phyloP scores from a whole-genome alignment of 2,797 vertebrate genomes.

The Oreonectes daqikongensis region DNA sequence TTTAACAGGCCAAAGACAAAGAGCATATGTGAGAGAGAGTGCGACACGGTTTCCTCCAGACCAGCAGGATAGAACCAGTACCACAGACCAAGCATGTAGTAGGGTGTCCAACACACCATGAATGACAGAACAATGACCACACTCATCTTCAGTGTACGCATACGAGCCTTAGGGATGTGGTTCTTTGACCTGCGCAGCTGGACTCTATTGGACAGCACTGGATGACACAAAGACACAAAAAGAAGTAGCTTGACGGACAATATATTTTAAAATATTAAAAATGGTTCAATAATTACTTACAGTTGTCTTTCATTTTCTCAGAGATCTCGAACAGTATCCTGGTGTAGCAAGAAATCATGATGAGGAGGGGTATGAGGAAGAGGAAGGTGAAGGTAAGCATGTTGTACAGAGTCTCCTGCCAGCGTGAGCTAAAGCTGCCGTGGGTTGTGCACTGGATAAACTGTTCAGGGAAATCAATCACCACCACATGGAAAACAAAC shows the following conservation, averaged over 20 bases:
- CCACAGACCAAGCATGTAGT: slow-evolving; percentile 93
- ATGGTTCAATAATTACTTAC: slow-evolving; percentile 68
- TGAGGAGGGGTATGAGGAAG: slow-evolving; percentile 85
- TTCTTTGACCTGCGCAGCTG: slow-evolving; percentile 86
- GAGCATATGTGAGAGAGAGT: slow-evolving; percentile 86
- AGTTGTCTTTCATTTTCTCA: slow-evolving; percentile 75
- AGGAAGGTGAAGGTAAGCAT: slow-evolving; percentile 85
- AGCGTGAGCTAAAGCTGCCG: slow-evolving; percentile 79
- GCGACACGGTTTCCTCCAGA: slow-evolving; percentile 83
- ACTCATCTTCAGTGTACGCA: slow-evolving; percentile 90
- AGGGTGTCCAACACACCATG: slow-evolving; percentile 91
- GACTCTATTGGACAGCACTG: slow-evolving; percentile 75
- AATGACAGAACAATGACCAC: slow-evolving; percentile 90
- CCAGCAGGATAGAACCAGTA: slow-evolving; percentile 89
- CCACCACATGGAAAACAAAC: slow-evolving; percentile 84
- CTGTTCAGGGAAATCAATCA: slow-evolving; percentile 77
- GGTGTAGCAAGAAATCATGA: slow-evolving; percentile 86
- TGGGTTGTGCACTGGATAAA: slow-evolving; percentile 88
- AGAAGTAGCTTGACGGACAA: not conserved
- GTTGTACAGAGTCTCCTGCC: slow-evolving; percentile 88
- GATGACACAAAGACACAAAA: not conserved
- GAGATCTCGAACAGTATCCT: slow-evolving; percentile 86
- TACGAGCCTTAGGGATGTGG: slow-evolving; percentile 89
- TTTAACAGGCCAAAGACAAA: slow-evolving; percentile 93
- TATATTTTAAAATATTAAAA: not conserved